Evolutionary conservation across 2,113 vertebrate genomes (phyloP).

Genomic region (Dunckerocampus dactyliophorus): DNA sequence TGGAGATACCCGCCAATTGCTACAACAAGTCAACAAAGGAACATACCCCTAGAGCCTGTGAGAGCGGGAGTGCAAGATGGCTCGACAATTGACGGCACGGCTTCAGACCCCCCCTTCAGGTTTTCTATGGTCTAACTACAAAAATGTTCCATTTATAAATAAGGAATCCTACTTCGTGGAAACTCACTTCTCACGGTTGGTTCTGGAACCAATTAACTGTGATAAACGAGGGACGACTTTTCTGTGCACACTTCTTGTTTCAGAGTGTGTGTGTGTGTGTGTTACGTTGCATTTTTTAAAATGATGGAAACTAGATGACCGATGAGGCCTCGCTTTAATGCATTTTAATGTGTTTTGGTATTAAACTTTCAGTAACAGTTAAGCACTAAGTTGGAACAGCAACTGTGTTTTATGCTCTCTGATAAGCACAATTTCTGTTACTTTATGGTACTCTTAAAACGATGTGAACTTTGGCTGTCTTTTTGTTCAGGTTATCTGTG

Average conservation of each 20-base stretch:
- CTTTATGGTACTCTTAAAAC: neutral
- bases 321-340: neutral
- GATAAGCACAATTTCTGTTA: conserved; percentile 4
- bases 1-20: too few relatives aligned
- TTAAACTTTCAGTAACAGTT: neutral
- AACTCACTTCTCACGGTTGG: too few relatives aligned
- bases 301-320: neutral
- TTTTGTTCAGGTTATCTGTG: neutral
- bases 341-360: neutral
- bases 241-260: neutral
- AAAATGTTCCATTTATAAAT: too few relatives aligned
- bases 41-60: too few relatives aligned
- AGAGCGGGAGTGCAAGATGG: too few relatives aligned
- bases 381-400: neutral
- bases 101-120: too few relatives aligned
- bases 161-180: too few relatives aligned
- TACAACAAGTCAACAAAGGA: too few relatives aligned
- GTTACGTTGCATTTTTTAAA: neutral
- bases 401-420: neutral
- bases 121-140: too few relatives aligned
- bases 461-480: neutral
- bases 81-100: too few relatives aligned
- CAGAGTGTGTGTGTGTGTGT: neutral
- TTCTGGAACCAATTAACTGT: too few relatives aligned
- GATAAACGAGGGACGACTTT: too few relatives aligned